Conservation (phyloP, 2,888 invertebrate species). For the Cantharis lateralis region DNA sequence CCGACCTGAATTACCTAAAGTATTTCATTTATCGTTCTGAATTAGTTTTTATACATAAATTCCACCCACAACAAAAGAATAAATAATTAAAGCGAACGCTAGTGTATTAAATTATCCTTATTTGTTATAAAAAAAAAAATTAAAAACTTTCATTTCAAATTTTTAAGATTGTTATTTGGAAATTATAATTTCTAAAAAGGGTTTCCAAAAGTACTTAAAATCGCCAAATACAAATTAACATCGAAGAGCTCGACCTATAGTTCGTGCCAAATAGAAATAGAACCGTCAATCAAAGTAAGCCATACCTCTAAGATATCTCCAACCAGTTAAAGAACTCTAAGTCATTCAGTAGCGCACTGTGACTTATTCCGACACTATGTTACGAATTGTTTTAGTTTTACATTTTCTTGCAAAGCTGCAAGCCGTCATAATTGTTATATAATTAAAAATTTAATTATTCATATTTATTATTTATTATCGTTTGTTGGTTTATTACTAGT, state of each 20-base stretch:
- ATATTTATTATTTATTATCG: too few relatives aligned
- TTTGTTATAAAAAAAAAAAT: neutral
- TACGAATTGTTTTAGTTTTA: too few relatives aligned
- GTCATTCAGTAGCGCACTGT: too few relatives aligned
- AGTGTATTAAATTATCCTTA: neutral
- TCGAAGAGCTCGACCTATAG: neutral
- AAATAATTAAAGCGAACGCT: neutral
- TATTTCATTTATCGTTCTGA: neutral
- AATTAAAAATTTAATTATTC: too few relatives aligned
- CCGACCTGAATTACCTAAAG: neutral
- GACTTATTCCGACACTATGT: too few relatives aligned
- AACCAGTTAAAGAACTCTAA: too few relatives aligned
- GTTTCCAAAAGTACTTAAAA: neutral
- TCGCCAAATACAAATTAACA: neutral
- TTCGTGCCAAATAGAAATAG: too few relatives aligned
- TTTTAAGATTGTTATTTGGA: neutral
- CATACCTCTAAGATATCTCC: too few relatives aligned
- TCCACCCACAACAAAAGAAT: neutral
- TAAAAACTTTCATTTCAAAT: neutral
- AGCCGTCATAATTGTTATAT: too few relatives aligned
- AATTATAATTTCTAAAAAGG: neutral
- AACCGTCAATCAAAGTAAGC: too few relatives aligned
- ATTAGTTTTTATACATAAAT: neutral
- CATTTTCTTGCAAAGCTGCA: too few relatives aligned
- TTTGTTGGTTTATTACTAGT: too few relatives aligned